These are phyloP conservation scores for Procambarus virginalis DNA, from an alignment of 1,140 invertebrate species.

Conservation along the genomic window DNA sequence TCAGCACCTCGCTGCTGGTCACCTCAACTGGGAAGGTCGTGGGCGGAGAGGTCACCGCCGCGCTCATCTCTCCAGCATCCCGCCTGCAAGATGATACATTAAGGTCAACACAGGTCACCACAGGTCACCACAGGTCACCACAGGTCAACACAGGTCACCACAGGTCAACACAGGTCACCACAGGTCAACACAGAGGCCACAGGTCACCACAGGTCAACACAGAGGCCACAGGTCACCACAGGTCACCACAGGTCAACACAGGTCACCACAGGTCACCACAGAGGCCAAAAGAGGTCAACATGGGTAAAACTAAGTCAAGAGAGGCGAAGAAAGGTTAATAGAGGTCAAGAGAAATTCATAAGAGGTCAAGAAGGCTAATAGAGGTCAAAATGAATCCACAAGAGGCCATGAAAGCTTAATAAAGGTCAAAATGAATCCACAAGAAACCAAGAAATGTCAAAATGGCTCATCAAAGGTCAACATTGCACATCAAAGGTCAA, in stretches of 20 bases:
- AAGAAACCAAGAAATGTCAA: too few species aligned
- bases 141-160: background rate
- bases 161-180: background rate
- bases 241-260: background rate
- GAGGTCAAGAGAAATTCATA: background rate
- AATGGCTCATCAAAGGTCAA: too few species aligned
- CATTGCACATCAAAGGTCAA: too few species aligned
- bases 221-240: background rate
- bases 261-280: background rate
- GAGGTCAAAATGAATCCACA: too few species aligned
- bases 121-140: background rate
- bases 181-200: too few species aligned
- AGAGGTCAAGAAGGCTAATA: background rate
- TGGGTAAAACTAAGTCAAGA: background rate
- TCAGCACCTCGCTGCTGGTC: conserved; percentile 27
- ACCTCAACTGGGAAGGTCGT: background rate
- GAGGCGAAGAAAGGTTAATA: too few species aligned
- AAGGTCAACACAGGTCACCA: background rate
- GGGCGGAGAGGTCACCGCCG: conserved; percentile 37
- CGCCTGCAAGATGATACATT: background rate
- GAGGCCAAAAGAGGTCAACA: background rate
- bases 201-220: too few species aligned
- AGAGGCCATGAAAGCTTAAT: too few species aligned
- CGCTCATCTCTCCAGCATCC: conserved; percentile 48
- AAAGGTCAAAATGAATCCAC: too few species aligned